Percentiles rank a stretch among this genome's conserved stretches.
Evolutionary conservation across 2,113 vertebrate genomes (phyloP).

Genomic region (Pagrus major): DNA sequence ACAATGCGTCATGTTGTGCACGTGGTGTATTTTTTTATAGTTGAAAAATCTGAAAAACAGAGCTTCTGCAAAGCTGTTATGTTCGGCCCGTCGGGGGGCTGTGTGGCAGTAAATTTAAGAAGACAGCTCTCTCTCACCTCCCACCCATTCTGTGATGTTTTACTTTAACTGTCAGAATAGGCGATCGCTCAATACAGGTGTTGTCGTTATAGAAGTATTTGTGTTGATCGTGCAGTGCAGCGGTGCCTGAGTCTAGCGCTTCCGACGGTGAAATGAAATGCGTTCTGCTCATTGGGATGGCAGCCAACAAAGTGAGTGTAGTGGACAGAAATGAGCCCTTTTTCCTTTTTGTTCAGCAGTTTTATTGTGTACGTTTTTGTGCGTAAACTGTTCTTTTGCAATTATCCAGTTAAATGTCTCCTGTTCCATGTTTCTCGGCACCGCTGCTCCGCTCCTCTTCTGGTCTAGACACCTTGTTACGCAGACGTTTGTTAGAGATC

Average conservation of each 20-base stretch:
- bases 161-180: neutral
- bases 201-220: neutral
- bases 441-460: neutral
- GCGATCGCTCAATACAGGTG: neutral
- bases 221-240: neutral
- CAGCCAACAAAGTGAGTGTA: no score
- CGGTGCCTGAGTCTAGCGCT: neutral
- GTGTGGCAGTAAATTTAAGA: neutral
- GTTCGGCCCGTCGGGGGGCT: neutral
- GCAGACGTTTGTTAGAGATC: constrained; percentile 38
- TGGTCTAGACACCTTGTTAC: constrained; percentile 32
- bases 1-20: neutral
- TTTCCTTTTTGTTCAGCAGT: neutral
- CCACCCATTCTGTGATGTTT: neutral
- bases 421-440: neutral
- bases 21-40: no score
- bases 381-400: neutral
- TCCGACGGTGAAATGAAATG: neutral
- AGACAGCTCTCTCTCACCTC: neutral
- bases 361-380: neutral
- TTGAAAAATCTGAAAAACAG: neutral
- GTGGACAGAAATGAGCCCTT: neutral
- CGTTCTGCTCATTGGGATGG: neutral
- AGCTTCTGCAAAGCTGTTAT: neutral
- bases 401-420: neutral